Evolutionary conservation across 2,888 invertebrate species (phyloP).

Genomic region (Athetis lepigone): DNA sequence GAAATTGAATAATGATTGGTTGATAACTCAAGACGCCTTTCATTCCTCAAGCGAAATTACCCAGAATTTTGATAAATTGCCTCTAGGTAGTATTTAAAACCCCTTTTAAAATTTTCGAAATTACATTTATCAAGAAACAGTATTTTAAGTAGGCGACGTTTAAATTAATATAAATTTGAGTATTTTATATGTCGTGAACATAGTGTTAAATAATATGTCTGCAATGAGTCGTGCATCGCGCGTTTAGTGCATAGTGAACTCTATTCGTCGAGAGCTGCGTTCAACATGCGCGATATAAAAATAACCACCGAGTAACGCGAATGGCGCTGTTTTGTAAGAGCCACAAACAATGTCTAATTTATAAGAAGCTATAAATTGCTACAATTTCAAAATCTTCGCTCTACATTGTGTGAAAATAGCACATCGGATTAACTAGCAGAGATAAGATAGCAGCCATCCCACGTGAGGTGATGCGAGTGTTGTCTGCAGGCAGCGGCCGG

Average conservation of each 20-base stretch:
- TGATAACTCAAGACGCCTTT: conserved; percentile 69
- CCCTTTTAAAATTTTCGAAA: conserved; percentile 26
- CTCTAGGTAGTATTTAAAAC: conserved; percentile 48
- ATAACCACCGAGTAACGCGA: conserved; percentile 47
- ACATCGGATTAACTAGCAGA: conserved; percentile 78
- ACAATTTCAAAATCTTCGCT: conserved; percentile 77
- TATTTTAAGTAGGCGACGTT: conserved; percentile 33
- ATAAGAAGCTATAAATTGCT: conserved; percentile 58
- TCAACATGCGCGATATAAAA: conserved; percentile 51
- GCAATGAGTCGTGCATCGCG: conserved; percentile 34
- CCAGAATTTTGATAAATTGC: conserved; percentile 63
- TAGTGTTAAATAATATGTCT: conserved; percentile 29
- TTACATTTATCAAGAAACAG: conserved; percentile 38
- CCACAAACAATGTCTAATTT: conserved; percentile 58
- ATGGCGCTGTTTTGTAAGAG: conserved; percentile 58
- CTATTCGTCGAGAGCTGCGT: conserved; percentile 33
- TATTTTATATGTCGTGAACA: conserved; percentile 12
- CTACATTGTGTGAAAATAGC: conserved; percentile 82
- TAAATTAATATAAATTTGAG: conserved; percentile 21
- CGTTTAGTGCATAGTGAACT: conserved; percentile 47
- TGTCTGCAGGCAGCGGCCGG: conserved; percentile 54
- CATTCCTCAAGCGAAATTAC: conserved; percentile 62
- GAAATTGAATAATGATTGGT: conserved; percentile 77
- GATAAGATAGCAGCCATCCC: conserved; percentile 87
- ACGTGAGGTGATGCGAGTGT: conserved; percentile 69